Evolutionary conservation across 2,888 invertebrate species (phyloP), one percentile per base, ranked within the genome.

Genomic region (Diarsia dahlii): DNA sequence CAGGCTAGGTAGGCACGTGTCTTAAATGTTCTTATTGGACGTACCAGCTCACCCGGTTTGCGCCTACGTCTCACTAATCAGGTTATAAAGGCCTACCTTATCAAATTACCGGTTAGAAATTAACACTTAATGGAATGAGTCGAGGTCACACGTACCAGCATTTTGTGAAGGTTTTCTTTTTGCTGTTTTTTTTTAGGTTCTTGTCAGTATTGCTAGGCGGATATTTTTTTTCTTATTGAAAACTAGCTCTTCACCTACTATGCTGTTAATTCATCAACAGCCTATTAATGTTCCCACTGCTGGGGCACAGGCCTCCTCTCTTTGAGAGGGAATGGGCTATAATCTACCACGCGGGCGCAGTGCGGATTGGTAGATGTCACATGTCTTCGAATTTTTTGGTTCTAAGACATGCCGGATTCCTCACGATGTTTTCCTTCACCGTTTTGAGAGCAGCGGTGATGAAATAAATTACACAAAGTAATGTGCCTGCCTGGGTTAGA

Each of bases 101-200:
- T 79, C 69, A 45, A 65, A 80, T 80, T 79, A 80, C 45, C 12
- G 15, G 45, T 68, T 20, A 39, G 56, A 78, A 23, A 50, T 67
- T 13, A n/a, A 56, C 15, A 12, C 18, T 39, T 28, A 71, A 78
- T 52, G 28, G n/a, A 78, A 62, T 23, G 13, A 56, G 13, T 28
- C 10, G 6, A 58, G 39, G 34, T 46, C 45, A 39, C 39, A 15
- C 48, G 15, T 23, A 45, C 9, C 8, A 20, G 50, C 8, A n/a
- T 68, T 68, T 52, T 48, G 2, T 15, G 8, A 39, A 6, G 23
- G 23, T 15, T 52, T 39, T 23, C 4, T 48, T 34, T 66, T 10
- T n/a, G 0, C 12, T 12, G n/a, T 8, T 3, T 34, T 46, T 34
- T 10, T n/a, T 8, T 2, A 15, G 6, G 5, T 20, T 65, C 4